Evolutionary conservation across 2,113 vertebrate species (phyloP), one percentile per base, ranked within the genome.

Genomic region (Plectropomus leopardus): DNA sequence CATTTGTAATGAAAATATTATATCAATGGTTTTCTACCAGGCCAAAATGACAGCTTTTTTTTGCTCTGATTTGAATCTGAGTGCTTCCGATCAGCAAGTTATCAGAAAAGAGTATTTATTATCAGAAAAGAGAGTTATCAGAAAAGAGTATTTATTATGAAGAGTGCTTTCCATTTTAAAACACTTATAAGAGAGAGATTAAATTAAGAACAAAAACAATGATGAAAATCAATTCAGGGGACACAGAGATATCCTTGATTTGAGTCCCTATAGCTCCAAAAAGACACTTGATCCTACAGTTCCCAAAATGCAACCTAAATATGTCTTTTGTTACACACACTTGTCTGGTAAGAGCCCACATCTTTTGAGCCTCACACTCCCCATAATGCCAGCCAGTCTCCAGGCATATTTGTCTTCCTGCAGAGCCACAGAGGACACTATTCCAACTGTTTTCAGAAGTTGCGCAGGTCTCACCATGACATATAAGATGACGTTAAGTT

Each of bases 31-130:
- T 40, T 47, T 55, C 15, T 44, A 23, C 23, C 71, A 13, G 24
- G 30, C 26, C 23, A 44, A 2, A 44, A 23, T 17, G 6, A 5
- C 26, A 47, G 32, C 15, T 51, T 40, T 77, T 28, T 45, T 42
- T 44, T 64, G 57, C 44, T 51, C 34, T 78, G 36, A 61, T 32
- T 26, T 55, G 4, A 54, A 54, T 64, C 17, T 42, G 34, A 26
- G 57, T 61, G 17, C 7, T 44, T 42, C 16, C 24, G n/a, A 40
- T 23, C 17, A 71, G 26, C 26, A 30, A 53, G 30, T 28, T 21
- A 26, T 19, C 36, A 40, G 36, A 51, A 24, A 19, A n/a, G 36
- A 16, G 54, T 45, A 28, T 67, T 67, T 48, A 40, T 59, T 44
- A 17, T 8, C n/a, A n/a, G n/a, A n/a, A n/a, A n/a, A n/a, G n/a